Evolutionary conservation across 2,113 vertebrate genomes (phyloP).

Genomic region (Copsychus sechellarum): DNA sequence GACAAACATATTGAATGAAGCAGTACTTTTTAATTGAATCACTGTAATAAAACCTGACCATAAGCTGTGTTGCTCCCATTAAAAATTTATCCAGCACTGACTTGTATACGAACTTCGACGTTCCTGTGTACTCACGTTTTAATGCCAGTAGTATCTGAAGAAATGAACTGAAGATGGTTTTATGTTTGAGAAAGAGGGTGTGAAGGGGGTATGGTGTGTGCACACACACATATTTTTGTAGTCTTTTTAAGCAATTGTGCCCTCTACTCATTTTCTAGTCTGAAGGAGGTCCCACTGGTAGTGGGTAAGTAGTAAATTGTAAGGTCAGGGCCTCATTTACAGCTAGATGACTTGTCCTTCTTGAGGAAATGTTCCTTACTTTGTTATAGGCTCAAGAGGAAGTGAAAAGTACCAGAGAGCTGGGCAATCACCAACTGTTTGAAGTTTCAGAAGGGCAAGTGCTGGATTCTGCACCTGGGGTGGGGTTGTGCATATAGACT

Average conservation of each 20-base stretch:
- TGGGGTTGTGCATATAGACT: background rate
- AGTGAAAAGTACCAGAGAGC: background rate
- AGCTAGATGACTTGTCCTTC: background rate
- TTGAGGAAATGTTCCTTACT: background rate
- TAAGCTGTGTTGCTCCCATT: background rate
- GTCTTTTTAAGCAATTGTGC: background rate
- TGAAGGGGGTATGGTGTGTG: background rate
- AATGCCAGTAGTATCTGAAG: background rate
- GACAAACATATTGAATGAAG: background rate
- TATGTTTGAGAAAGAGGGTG: background rate
- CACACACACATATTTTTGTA: fast-evolving
- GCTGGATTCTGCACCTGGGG: background rate
- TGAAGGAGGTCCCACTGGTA: background rate
- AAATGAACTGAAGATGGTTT: background rate
- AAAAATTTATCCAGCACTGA: background rate
- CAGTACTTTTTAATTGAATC: background rate
- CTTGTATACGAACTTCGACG: background rate
- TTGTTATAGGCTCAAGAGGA: background rate
- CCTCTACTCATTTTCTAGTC: background rate
- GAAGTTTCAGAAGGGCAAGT: background rate
- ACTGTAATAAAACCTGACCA: background rate
- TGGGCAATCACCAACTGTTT: no score
- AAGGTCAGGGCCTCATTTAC: background rate
- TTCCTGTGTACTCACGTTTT: background rate
- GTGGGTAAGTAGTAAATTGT: background rate